phyloP scores from a whole-genome alignment of 2,113 vertebrate species.

The Petroica traversi region DNA sequence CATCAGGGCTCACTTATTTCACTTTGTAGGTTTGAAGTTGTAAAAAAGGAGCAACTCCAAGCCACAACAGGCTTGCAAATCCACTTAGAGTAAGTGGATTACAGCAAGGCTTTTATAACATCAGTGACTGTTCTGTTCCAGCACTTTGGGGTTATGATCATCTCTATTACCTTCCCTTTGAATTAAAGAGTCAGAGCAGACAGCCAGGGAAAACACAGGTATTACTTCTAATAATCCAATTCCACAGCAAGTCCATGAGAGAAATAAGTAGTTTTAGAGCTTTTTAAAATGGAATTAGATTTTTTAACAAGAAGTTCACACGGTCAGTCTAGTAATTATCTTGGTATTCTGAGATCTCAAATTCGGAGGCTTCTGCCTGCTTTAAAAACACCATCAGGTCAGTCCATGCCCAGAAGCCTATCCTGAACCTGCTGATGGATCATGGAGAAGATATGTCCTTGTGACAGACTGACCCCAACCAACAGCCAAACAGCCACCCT shows the following conservation, averaged over 20 bases:
- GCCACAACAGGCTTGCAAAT: background rate
- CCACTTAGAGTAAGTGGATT: constrained; percentile 8
- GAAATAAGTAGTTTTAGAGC: background rate
- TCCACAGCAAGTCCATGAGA: background rate
- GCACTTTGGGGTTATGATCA: background rate
- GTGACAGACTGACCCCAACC: background rate
- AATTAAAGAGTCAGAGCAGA: background rate
- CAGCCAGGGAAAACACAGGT: background rate
- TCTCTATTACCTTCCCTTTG: background rate
- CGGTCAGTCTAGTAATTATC: background rate
- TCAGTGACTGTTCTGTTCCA: background rate
- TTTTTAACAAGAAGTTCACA: background rate
- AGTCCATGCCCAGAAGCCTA: background rate
- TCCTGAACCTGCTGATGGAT: background rate
- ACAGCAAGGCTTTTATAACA: background rate
- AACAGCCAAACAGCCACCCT: background rate
- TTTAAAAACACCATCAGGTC: background rate
- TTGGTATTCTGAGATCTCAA: background rate
- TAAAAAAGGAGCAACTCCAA: background rate
- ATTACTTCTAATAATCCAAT: constrained; percentile 13
- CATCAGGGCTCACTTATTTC: background rate
- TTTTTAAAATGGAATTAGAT: background rate
- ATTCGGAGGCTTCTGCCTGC: background rate
- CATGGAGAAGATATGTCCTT: background rate
- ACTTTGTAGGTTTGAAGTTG: background rate